phyloP scores from a whole-genome alignment of 2,113 vertebrate species.

The Nesospiza acunhae region DNA sequence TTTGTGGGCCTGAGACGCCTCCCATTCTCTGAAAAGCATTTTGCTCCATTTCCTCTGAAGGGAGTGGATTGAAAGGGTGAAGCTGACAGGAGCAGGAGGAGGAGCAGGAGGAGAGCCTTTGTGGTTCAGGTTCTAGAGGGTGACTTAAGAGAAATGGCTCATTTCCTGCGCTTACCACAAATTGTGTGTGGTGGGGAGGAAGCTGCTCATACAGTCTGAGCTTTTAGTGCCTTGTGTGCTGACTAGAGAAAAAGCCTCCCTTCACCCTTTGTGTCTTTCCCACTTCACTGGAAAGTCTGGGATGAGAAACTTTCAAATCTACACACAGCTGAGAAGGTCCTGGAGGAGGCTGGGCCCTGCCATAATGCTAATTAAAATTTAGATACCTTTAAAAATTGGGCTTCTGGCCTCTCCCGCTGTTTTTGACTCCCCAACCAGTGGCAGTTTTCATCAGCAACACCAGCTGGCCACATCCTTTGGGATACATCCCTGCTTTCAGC shows the following conservation, averaged over 20 bases:
- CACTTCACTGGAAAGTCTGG: not conserved
- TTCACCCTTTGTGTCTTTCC: not conserved
- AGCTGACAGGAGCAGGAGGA: not conserved
- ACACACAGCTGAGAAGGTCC: not conserved
- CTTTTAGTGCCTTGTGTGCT: not conserved
- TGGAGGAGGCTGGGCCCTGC: accelerated
- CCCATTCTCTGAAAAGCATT: not conserved
- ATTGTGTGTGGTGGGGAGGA: not conserved
- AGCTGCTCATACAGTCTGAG: not conserved
- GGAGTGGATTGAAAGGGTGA: not conserved
- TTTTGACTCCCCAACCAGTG: not conserved
- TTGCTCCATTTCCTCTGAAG: not conserved
- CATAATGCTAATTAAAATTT: not conserved
- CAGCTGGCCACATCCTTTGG: not conserved
- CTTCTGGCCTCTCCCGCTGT: not conserved
- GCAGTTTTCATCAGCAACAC: not conserved
- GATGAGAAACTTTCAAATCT: not conserved
- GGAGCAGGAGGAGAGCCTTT: not conserved
- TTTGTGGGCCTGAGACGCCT: not conserved
- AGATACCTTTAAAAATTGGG: not conserved
- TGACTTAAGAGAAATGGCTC: not conserved
- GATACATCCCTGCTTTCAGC: not conserved
- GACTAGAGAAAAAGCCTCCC: not conserved
- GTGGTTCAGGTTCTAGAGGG: not conserved
- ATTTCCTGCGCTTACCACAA: not conserved